These are phyloP conservation scores for Psittacara wagleri DNA, from an alignment of 2,113 vertebrate genomes.

Conservation along the genomic window DNA sequence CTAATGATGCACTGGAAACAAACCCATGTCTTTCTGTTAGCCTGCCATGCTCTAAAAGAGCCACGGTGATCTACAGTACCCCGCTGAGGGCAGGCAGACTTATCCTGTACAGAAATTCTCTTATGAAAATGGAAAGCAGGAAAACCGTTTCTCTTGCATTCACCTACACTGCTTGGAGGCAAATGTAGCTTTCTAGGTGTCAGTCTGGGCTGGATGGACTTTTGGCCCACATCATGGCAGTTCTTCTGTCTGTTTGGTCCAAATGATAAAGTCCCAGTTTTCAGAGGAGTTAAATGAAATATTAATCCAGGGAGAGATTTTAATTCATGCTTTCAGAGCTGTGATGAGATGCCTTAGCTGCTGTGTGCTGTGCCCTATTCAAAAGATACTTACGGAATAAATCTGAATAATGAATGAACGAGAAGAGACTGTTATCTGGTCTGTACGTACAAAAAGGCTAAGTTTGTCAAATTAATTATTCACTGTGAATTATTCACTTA, in stretches of 20 bases:
- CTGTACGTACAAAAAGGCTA: conserved; percentile 5
- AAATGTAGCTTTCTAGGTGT: background rate
- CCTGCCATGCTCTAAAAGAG: background rate
- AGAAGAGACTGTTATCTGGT: conserved; percentile 35
- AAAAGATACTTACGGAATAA: conserved; percentile 35
- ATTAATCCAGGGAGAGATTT: background rate
- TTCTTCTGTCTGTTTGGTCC: background rate
- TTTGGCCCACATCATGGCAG: background rate
- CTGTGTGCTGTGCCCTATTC: background rate
- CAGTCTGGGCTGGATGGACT: background rate
- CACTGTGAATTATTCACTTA: conserved; percentile 53
- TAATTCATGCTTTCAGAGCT: background rate
- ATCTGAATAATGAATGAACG: conserved; percentile 32
- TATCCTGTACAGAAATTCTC: background rate
- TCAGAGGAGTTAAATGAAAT: background rate
- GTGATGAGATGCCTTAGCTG: background rate
- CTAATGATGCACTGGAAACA: background rate
- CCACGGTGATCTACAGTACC: accelerated
- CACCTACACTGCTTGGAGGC: background rate
- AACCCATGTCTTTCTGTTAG: background rate
- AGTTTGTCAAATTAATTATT: conserved; percentile 67
- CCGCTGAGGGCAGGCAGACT: background rate
- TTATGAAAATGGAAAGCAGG: background rate
- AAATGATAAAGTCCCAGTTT: background rate
- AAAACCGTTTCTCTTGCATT: background rate